phyloP scores from a whole-genome alignment of 1,140 invertebrate species.

The Macrosteles quadrilineatus region DNA sequence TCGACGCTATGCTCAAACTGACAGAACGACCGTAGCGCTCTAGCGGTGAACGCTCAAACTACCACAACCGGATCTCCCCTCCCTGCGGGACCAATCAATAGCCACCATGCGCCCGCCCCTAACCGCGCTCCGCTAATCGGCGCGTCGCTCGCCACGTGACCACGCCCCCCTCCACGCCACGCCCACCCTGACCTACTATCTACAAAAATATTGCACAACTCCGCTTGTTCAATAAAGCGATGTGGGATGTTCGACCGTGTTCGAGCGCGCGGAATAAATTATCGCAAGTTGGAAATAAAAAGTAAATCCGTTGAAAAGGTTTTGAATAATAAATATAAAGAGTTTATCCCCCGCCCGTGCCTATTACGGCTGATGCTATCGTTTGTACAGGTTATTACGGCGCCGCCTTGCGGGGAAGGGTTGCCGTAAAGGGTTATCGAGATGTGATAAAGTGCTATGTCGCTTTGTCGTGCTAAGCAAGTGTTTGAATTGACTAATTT shows the following conservation, averaged over 20 bases:
- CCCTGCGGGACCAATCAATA: conserved; percentile 10
- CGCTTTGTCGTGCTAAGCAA: no score
- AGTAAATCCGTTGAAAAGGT: conserved; percentile 24
- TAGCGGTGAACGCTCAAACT: conserved; percentile 49
- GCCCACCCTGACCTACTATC: conserved; percentile 23
- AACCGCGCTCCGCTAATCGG: neutral
- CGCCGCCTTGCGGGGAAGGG: no score
- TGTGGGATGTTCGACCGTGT: conserved; percentile 30
- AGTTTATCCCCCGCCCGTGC: no score
- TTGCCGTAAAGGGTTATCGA: no score
- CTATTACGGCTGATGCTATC: no score
- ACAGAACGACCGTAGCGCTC: conserved; percentile 46
- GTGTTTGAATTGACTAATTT: no score
- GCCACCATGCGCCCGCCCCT: conserved; percentile 1
- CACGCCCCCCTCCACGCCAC: conserved; percentile 27
- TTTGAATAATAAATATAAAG: conserved; percentile 18
- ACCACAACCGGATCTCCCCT: conserved; percentile 32
- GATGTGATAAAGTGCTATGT: no score
- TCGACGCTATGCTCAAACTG: conserved; percentile 8
- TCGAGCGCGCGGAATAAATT: conserved; percentile 27
- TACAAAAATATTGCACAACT: conserved; percentile 31
- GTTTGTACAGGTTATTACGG: no score
- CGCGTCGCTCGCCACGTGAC: neutral
- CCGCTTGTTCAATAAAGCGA: conserved; percentile 29
- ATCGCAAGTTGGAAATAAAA: conserved; percentile 18